phyloP scores from a whole-genome alignment of 2,888 invertebrate species.

The Sialis lutaria region DNA sequence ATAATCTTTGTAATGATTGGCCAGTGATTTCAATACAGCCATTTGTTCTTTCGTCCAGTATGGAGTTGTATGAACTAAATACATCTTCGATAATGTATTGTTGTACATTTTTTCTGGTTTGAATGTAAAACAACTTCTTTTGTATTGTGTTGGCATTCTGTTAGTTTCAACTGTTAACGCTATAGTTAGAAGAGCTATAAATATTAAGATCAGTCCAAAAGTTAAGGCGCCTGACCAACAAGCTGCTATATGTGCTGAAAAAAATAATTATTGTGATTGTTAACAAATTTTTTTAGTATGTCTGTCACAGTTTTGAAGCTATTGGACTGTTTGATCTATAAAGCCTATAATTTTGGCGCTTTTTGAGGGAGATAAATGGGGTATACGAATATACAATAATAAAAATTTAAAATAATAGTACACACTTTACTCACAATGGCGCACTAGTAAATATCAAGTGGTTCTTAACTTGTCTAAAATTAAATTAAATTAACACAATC shows the following conservation, averaged over 20 bases:
- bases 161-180: constrained; percentile 14
- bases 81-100: not conserved
- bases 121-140: constrained; percentile 3
- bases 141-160: constrained; percentile 15
- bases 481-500: too few relatives aligned
- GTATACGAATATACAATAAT: too few relatives aligned
- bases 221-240: constrained; percentile 12
- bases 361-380: too few relatives aligned
- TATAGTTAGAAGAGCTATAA: constrained; percentile 10
- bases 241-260: constrained; percentile 14
- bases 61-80: not conserved
- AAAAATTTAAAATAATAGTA: too few relatives aligned
- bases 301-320: too few relatives aligned
- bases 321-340: too few relatives aligned
- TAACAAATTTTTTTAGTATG: too few relatives aligned
- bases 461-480: too few relatives aligned
- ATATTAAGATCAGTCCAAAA: constrained; percentile 9
- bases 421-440: too few relatives aligned
- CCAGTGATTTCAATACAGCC: constrained; percentile 18
- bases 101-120: not conserved
- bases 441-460: too few relatives aligned
- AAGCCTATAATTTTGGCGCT: too few relatives aligned
- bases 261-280: not conserved
- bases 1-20: constrained; percentile 17
- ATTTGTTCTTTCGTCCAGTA: constrained; percentile 12